A percentile compares a stretch with the other conserved stretches of the same genome.
These are phyloP conservation scores for Holcopasites calliopsidis DNA, from an alignment of 1,140 invertebrate species.

Conservation along the genomic window DNA sequence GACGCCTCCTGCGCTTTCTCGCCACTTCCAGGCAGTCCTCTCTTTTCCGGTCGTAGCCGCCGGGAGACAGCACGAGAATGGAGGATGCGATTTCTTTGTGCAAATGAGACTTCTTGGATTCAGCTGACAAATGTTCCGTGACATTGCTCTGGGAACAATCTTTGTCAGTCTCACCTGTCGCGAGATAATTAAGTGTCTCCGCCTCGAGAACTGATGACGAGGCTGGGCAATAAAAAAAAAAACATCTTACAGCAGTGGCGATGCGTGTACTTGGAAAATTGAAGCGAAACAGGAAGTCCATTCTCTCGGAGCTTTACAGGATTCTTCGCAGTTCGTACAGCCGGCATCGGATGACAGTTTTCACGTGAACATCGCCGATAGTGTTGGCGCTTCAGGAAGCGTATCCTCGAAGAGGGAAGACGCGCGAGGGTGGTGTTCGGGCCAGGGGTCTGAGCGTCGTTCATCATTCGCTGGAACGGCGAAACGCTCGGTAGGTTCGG, in stretches of 20 bases:
- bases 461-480: slow-evolving; percentile 72
- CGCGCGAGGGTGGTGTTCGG: slow-evolving; percentile 18
- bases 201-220: no score
- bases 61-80: slow-evolving; percentile 43
- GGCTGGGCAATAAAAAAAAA: background rate
- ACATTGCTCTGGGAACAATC: slow-evolving; percentile 41
- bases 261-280: background rate
- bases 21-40: slow-evolving; percentile 28
- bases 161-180: slow-evolving; percentile 24
- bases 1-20: slow-evolving; percentile 46
- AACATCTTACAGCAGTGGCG: background rate
- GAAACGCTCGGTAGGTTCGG: slow-evolving; percentile 70
- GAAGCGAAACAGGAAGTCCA: no score
- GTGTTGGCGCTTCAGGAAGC: slow-evolving; percentile 26
- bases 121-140: slow-evolving; percentile 61
- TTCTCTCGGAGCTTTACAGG: background rate
- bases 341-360: background rate
- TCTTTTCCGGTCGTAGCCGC: slow-evolving; percentile 6
- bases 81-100: slow-evolving; percentile 61
- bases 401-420: slow-evolving; percentile 21
- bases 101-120: slow-evolving; percentile 57
- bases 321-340: background rate
- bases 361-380: slow-evolving; percentile 26
- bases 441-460: slow-evolving; percentile 61
- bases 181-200: slow-evolving; percentile 8